Conservation (phyloP, 1,140 invertebrate species). For the Batillaria attramentaria region DNA sequence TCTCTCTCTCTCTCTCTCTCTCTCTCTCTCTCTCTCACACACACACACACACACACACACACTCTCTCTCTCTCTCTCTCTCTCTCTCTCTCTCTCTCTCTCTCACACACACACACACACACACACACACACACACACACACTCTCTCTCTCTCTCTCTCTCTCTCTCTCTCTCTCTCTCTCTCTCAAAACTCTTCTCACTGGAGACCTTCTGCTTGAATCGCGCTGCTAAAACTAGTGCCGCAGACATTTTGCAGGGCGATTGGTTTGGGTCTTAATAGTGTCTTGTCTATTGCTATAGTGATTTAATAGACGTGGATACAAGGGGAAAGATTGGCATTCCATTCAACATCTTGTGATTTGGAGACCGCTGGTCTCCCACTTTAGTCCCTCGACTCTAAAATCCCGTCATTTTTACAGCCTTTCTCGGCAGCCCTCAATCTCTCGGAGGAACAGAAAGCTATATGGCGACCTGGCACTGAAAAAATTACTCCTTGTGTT, state of each 20-base stretch:
- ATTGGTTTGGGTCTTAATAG: constrained; percentile 40
- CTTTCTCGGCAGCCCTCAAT: too few relatives aligned
- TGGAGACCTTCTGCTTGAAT: constrained; percentile 19
- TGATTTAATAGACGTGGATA: too few relatives aligned
- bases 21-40: not conserved
- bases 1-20: not conserved
- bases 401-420: too few relatives aligned
- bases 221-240: constrained; percentile 32
- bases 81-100: constrained; percentile 8
- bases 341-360: too few relatives aligned
- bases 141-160: not conserved
- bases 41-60: not conserved
- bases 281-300: constrained; percentile 31
- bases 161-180: not conserved
- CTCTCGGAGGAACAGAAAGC: too few relatives aligned
- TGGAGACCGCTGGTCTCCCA: too few relatives aligned
- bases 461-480: too few relatives aligned
- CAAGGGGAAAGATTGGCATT: too few relatives aligned
- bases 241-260: constrained; percentile 37
- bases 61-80: constrained; percentile 7
- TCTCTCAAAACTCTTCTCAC: constrained; percentile 15
- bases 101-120: not conserved
- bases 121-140: not conserved
- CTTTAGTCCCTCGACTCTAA: too few relatives aligned
- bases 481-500: too few relatives aligned